Evolutionary conservation across 2,888 invertebrate genomes (phyloP), one percentile per base, ranked within the genome.

Genomic region (Sphaerophoria taeniata): DNA sequence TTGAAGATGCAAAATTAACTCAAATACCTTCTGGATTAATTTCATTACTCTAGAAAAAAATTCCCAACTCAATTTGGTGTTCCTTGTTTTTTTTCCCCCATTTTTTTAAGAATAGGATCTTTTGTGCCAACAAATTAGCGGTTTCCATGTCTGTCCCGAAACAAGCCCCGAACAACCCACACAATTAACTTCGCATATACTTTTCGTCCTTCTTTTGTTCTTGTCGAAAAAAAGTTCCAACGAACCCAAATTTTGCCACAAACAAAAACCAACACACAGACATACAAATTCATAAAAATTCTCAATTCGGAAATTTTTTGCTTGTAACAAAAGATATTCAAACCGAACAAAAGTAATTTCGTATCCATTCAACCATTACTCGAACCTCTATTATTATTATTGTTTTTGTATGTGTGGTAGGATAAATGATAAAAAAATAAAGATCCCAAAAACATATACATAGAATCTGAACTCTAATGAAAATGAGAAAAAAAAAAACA

Each of bases 341-440:
- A 53, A 36, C 31, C 39, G 4, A 65, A 36, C 36, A 67, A 53
- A 67, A 67, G 67, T 53, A 53, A 53, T 67, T 67, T 67, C 9
- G 31, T n/a, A 36, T 67, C 39, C 24, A 67, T 67, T 67, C 36
- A 36, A 39, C 67, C 51, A 53, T 67, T 53, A 39, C 36, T 12
- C n/a, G 51, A 67, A 36, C 24, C 49, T 67, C n/a, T n/a, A n/a
- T n/a, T n/a, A n/a, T n/a, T n/a, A n/a, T 49, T 63, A 39, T 73
- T 51, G 49, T 69, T 39, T 34, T 11, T 53, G 14, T 61, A 53
- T 61, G 31, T 73, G 53, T 67, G 36, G 24, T 11, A 16, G 49
- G 39, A n/a, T n/a, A n/a, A n/a, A n/a, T n/a, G n/a, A n/a, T n/a
- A n/a, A n/a, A n/a, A n/a, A n/a, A n/a, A n/a, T n/a, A n/a, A n/a